These are phyloP conservation scores for Ricordea florida DNA, from an alignment of 92 coral and sea anemone species.

Conservation along the genomic window DNA sequence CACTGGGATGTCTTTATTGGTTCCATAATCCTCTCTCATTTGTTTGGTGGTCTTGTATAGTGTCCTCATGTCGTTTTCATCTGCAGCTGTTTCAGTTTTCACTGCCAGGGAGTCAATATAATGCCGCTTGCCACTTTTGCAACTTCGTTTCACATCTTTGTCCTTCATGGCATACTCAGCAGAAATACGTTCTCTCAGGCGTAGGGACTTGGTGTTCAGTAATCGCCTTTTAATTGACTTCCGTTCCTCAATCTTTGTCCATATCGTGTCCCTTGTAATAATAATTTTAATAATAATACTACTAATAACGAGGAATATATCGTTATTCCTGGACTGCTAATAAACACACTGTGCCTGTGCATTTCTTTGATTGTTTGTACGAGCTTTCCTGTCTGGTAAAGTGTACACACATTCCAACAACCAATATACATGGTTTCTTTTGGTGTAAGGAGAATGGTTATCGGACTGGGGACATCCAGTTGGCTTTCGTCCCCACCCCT, in stretches of 20 bases:
- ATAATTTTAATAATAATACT: too few species aligned
- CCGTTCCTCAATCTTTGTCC: too few species aligned
- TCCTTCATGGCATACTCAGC: too few species aligned
- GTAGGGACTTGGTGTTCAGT: too few species aligned
- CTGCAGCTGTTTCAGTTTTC: conserved; percentile 26
- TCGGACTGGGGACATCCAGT: neutral
- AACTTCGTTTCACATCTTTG: conserved; percentile 11
- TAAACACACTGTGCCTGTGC: neutral
- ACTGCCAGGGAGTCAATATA: neutral
- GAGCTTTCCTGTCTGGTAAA: neutral
- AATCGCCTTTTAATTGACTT: too few species aligned
- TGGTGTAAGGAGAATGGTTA: neutral
- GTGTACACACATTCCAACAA: neutral
- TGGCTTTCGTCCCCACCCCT: too few species aligned
- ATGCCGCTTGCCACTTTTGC: conserved; percentile 21
- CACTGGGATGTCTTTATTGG: neutral
- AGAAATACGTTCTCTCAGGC: too few species aligned
- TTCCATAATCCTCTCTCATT: conserved; percentile 3
- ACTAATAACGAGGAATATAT: too few species aligned
- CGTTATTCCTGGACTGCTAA: neutral
- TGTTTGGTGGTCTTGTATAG: neutral
- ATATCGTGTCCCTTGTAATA: too few species aligned
- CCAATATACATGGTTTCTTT: neutral
- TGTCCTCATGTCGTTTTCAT: conserved; percentile 2
- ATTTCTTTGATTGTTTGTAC: neutral